Evolutionary conservation across 2,797 vertebrate genomes (phyloP).

Genomic region (Apogon hyalosoma): DNA sequence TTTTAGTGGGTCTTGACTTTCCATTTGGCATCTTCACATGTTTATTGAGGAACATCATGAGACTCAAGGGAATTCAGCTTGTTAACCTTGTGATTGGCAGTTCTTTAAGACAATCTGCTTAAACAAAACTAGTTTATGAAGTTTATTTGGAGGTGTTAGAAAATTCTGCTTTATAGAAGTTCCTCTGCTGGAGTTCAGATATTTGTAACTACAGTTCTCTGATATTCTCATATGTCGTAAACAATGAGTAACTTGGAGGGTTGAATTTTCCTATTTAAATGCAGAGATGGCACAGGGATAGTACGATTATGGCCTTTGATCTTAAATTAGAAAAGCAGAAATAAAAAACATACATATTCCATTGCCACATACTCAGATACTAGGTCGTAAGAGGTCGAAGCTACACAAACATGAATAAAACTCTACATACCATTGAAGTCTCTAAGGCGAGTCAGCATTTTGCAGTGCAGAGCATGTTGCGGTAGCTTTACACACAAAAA

Average conservation of each 20-base stretch:
- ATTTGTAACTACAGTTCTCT: not conserved
- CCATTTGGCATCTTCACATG: constrained; percentile 61
- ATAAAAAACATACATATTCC: constrained; percentile 5
- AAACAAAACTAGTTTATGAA: not conserved
- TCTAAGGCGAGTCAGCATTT: constrained; percentile 11
- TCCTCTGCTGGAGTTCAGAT: not conserved
- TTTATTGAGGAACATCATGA: constrained; percentile 56
- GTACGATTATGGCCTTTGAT: not conserved
- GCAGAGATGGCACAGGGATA: not conserved
- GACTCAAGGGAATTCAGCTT: constrained; percentile 24
- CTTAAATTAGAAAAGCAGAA: constrained; percentile 4
- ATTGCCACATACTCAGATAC: not conserved
- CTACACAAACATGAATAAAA: constrained; percentile 1
- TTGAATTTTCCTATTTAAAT: constrained; percentile 7
- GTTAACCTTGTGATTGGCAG: constrained; percentile 17
- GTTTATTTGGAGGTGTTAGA: not conserved
- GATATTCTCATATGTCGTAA: not conserved
- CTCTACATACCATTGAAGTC: not conserved
- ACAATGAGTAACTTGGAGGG: constrained; percentile 8
- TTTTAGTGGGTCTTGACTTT: constrained; percentile 71
- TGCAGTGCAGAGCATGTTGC: not conserved
- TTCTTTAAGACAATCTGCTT: constrained; percentile 2
- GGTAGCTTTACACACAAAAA: constrained; percentile 6
- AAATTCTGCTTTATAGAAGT: not conserved
- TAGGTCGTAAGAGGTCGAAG: not conserved